Base-by-base conservation (phyloP, 2,888 invertebrate species). In the Lithophane ornitopus region DNA sequence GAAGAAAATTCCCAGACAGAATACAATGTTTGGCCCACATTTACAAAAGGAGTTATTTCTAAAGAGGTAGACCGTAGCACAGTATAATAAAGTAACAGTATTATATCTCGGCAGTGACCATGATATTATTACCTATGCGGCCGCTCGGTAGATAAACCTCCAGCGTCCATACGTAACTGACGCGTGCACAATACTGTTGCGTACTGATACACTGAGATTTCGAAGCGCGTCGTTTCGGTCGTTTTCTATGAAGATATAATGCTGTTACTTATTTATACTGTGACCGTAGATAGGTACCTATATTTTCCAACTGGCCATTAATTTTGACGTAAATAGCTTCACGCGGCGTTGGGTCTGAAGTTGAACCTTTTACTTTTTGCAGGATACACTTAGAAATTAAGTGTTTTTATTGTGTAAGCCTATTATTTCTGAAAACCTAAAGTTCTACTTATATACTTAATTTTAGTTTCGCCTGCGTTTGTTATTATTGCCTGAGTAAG, bases 301-400 rank as follows among this genome's bases (percentile, higher is more conserved):
- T 49, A 65, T 65, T 69, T 79, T 54, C 46, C 39, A 59, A 65
- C 39, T 14, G 56, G 44, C 75, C 68, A 82, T 82, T 84, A 74
- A 52, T 71, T 71, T 84, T 66, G 59, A 56, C 80, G 59, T 65
- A 26, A 69, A 79, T 59, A 52, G 44, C 68, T 84, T 79, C 63
- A 74, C 80, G 63, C 44, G 3, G 28, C 8, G 67, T 84, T 68
- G 28, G 19, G 26, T 34, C 16, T 39, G 16, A 59, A 73, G 44
- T 28, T 63, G 19, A 54, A 72, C 54, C 52, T 63, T 73, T 81
- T 70, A 44, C 34, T 70, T 73, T 70, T 62, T 49, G 16, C 44
- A 46, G 83, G 66, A 66, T 49, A 78, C 22, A 26, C 28, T 59
- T 54, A 58, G 2, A 63, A 59, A 56, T 58, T 46, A 34, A n/a